Evolutionary conservation across 2,797 vertebrate species (phyloP), one percentile per base, ranked within the genome.

Genomic region (Pterois miles): DNA sequence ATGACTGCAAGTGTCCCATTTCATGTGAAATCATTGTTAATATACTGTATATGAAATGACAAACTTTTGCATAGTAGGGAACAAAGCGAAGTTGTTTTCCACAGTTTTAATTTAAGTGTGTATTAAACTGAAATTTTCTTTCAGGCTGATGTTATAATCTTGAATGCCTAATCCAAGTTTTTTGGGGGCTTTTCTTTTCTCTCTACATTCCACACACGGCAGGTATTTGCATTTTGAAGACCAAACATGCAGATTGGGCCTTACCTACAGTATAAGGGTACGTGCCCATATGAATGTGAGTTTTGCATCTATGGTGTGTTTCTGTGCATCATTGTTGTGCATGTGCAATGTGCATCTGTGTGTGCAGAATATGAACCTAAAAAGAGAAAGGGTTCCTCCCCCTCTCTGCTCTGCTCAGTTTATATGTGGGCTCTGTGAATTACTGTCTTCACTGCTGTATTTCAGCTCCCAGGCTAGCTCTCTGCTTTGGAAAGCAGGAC

Each of bases 361-460:
- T 78, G 56, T 69, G 59, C 18, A 73, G 62, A 74, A 74, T 65
- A n/a, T 57, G 25, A 73, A 65, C 18, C 18, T 31, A 52, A 40
- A 38, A 68, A 40, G 57, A 62, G 43, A 36, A 57, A 20, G 27
- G 33, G 34, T 43, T 25, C 52, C 58, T 59, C 69, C 75, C 43
- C n/a, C 23, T 64, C 74, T 5, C 25, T 3, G 14, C 63, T 36
- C 63, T 12, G 27, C 62, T 80, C 12, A 6, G 48, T 59, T 78
- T 38, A 71, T 66, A 72, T 59, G 65, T 25, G 27, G 36, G 4
- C 38, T 56, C 33, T 65, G 66, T 78, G 73, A 83, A 78, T 80
- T 65, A 75, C 65, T 22, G 23, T 79, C 69, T 66, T 87, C 70
- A 2, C 48, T 46, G 72, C 71, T 58, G 65, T 71, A 78, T 75